Base-by-base conservation (phyloP, 2,113 vertebrate species). In the Cyprinodon tularosa region DNA sequence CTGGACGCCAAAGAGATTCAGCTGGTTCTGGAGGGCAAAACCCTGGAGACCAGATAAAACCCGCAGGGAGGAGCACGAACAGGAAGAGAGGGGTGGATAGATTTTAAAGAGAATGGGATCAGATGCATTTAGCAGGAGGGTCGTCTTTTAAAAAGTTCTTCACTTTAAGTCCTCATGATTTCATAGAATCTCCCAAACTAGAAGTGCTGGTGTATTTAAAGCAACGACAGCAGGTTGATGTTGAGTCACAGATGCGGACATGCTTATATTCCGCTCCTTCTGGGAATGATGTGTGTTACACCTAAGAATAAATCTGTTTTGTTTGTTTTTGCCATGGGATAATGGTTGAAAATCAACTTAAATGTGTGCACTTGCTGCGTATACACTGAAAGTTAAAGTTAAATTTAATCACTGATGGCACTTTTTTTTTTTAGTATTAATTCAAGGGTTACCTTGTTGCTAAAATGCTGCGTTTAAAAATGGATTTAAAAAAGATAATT, bases 1-100 rank as follows among this genome's bases (percentile, higher is more conserved):
- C 92, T 99, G 93, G 96, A 99, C 88, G 96, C 95, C 95, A 99
- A 97, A 96, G 98, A 99, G 90, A 99, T 99, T 84, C 95, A 95
- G 78, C 92, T 98, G 89, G 96, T 99, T 84, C 85, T 99, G 76
- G 97, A 99, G 91, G 98, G 98, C 17, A 99, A 98, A 91, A 88
- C 94, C 48, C 91, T 98, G 71, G 95, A 97, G 77, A 84, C 92
- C 86, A 97, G 96, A 96, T 98, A 94, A 98, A 94, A 86, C 72
- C 57, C 7, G 63, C 4, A 3, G 53, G 62, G 10, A 40, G 7
- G 0, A 44, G 63, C 20, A 11, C 29, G 50, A 14, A 14, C 6
- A 20, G 57, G 67, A 60, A 61, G 14, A 38, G 70, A 53, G 62
- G 73, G 61, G 81, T 90, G 86, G 36, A 37, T 20, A 6, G 63